A percentile compares a stretch with the other conserved stretches of the same genome.
phyloP scores from a whole-genome alignment of 2,888 invertebrate genomes.

The Phalangium opilio region DNA sequence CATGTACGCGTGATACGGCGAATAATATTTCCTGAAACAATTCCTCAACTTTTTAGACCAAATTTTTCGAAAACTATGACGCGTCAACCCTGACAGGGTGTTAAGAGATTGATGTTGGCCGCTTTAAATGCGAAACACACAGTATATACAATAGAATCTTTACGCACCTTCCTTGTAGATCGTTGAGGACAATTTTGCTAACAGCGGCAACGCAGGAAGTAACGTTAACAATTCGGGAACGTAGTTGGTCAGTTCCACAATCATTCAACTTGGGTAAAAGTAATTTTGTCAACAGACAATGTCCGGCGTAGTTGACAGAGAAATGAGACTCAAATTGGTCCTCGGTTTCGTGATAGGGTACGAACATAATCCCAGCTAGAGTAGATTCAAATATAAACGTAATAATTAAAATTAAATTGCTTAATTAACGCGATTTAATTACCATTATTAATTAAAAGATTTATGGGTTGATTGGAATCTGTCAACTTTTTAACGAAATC shows the following conservation, averaged over 20 bases:
- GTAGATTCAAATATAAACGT: too few relatives aligned
- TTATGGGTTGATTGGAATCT: conserved; percentile 45
- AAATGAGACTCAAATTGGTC: conserved; percentile 78
- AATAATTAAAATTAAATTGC: too few relatives aligned
- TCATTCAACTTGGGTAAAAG: conserved; percentile 55
- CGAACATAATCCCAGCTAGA: conserved; percentile 78
- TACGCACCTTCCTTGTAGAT: conserved; percentile 45
- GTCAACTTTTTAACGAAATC: conserved; percentile 52
- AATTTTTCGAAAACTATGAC: too few relatives aligned
- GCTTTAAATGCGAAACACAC: too few relatives aligned
- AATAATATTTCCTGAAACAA: conserved; percentile 34
- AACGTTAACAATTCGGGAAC: conserved; percentile 66
- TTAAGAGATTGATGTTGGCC: neutral
- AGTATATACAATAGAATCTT: too few relatives aligned
- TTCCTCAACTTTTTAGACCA: too few relatives aligned
- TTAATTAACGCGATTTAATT: too few relatives aligned
- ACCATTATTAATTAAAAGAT: conserved; percentile 62
- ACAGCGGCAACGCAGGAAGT: conserved; percentile 64
- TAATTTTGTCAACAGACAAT: conserved; percentile 64
- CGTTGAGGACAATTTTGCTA: conserved; percentile 56
- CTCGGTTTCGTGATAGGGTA: conserved; percentile 54
- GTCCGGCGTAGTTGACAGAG: conserved; percentile 72
- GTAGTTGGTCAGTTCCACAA: conserved; percentile 41
- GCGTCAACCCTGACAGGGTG: conserved; percentile 1
- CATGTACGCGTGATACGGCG: conserved; percentile 45